phyloP scores from a whole-genome alignment of 2,888 invertebrate genomes.

The Macropis europaea region DNA sequence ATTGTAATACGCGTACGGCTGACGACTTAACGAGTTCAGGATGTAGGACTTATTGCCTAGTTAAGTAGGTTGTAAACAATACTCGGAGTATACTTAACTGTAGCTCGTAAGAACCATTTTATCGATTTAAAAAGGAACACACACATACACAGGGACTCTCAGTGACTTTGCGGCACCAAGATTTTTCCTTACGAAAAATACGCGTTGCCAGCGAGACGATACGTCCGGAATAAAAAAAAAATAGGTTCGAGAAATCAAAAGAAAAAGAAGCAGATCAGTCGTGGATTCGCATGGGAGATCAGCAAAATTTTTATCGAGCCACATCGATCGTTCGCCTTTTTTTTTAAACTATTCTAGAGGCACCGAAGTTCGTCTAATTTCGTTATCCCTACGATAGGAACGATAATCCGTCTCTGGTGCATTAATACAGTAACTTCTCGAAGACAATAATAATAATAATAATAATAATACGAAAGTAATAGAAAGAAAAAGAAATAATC shows the following conservation, averaged over 20 bases:
- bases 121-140: too few relatives aligned
- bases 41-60: conserved; percentile 35
- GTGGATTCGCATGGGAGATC: conserved; percentile 19
- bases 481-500: not conserved
- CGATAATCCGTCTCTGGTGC: too few relatives aligned
- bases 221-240: conserved; percentile 24
- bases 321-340: conserved; percentile 15
- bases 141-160: conserved; percentile 34
- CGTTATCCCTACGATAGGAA: too few relatives aligned
- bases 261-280: not conserved
- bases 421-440: not conserved
- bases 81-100: conserved; percentile 76
- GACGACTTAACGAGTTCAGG: conserved; percentile 18
- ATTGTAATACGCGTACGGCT: too few relatives aligned
- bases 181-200: not conserved
- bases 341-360: too few relatives aligned
- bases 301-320: conserved; percentile 1
- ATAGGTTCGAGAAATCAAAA: not conserved
- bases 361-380: too few relatives aligned
- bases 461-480: not conserved
- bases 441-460: conserved; percentile 38
- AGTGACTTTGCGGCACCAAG: conserved; percentile 17
- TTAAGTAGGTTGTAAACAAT: conserved; percentile 73
- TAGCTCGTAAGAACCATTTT: conserved; percentile 66
- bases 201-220: conserved; percentile 26